Conservation (phyloP, 2,888 invertebrate genomes). For the Callinectes sapidus region DNA sequence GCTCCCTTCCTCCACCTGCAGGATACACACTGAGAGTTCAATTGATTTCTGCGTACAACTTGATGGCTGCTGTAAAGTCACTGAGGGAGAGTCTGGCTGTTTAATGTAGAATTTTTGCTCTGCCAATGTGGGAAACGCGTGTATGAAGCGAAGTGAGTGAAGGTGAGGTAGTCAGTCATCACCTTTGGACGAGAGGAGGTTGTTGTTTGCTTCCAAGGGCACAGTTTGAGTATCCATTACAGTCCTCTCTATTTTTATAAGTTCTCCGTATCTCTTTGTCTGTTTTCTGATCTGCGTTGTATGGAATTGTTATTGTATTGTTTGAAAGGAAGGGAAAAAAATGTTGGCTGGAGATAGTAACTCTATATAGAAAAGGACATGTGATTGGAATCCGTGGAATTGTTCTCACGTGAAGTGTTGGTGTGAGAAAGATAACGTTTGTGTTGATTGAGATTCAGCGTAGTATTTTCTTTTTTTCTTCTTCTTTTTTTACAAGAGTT, state of each 20-base stretch:
- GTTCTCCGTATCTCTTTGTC: background rate
- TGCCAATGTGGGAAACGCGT: background rate
- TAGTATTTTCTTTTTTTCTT: too few species aligned
- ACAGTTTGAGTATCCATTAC: background rate
- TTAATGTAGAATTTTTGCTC: background rate
- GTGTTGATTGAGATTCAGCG: too few species aligned
- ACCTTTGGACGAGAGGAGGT: background rate
- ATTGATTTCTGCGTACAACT: background rate
- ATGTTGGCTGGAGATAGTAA: too few species aligned
- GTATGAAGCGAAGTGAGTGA: background rate
- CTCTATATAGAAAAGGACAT: too few species aligned
- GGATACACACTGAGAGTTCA: background rate
- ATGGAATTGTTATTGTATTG: too few species aligned
- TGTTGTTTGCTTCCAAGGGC: too few species aligned
- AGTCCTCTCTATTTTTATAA: background rate
- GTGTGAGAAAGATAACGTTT: too few species aligned
- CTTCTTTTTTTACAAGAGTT: too few species aligned
- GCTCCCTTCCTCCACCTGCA: background rate
- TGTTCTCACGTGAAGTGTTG: too few species aligned
- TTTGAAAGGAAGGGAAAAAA: too few species aligned
- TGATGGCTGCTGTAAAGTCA: background rate
- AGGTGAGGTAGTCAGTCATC: background rate
- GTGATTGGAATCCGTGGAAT: too few species aligned
- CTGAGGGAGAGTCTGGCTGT: background rate
- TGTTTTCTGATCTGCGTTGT: background rate